Evolutionary conservation across 2,113 vertebrate genomes (phyloP).

Genomic region (Brachypodius melanocephalos): DNA sequence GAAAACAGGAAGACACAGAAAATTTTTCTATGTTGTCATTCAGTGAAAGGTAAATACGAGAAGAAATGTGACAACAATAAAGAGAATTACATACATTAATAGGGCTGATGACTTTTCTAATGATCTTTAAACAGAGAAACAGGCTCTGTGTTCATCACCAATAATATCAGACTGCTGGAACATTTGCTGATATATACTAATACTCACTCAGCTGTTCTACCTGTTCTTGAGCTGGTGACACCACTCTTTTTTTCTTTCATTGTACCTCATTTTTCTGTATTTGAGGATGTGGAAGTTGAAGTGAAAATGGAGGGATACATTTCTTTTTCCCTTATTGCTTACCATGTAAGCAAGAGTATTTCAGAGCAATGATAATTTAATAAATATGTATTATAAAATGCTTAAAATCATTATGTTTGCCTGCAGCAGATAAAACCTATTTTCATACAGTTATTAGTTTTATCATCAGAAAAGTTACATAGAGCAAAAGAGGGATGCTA

Average conservation of each 20-base stretch:
- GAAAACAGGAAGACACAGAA: background rate
- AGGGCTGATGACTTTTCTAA: slow-evolving; percentile 32
- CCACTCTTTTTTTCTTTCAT: background rate
- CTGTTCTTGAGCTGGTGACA: background rate
- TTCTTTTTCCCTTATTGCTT: background rate
- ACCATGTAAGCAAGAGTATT: background rate
- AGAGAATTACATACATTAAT: background rate
- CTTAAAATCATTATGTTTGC: background rate
- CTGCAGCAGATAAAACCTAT: background rate
- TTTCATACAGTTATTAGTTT: background rate
- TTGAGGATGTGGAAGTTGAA: background rate
- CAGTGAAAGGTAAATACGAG: background rate
- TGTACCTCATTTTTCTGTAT: background rate
- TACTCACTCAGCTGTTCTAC: slow-evolving; percentile 20
- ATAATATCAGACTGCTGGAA: slow-evolving; percentile 14
- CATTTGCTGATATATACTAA: background rate
- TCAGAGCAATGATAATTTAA: background rate
- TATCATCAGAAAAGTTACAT: background rate
- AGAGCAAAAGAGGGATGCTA: background rate
- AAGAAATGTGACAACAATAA: background rate
- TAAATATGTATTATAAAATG: background rate
- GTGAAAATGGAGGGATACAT: background rate
- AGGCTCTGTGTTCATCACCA: slow-evolving; percentile 1
- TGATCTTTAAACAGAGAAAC: slow-evolving; percentile 18
- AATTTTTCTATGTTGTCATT: background rate